Base-by-base conservation (phyloP, 2,113 vertebrate species). In the Mesembrinibis cayennensis region DNA sequence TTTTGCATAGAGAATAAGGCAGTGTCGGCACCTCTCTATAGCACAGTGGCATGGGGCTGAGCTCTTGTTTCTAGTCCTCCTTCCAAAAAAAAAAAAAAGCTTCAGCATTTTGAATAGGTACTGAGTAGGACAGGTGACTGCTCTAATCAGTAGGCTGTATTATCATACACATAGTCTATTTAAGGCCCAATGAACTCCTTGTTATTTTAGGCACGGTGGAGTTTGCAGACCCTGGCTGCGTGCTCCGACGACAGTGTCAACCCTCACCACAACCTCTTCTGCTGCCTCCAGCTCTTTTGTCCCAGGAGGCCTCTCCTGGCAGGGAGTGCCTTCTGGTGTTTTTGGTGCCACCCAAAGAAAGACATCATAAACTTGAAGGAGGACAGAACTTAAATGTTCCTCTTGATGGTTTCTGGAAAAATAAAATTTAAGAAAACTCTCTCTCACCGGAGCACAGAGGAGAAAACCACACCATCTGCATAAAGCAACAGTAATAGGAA, bases 191-290 rank as follows among this genome's bases (percentile, higher is more conserved):
- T 42, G 42, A 92, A 47, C 44, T 66, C 65, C 55, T 61, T 36
- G 16, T 82, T 87, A 71, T 87, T 87, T 90, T 82, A 53, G 84
- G 50, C 50, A 65, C n/a, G 9, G 4, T 62, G 58, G 21, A 87
- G 65, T 66, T 80, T 79, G 71, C 42, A 91, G 82, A 40, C 47
- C 16, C 65, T 53, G 40, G 50, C 32, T 73, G 11, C 0, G 0
- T n/a, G 59, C 45, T 84, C 69, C 13, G 12, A 16, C 0, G 0
- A 58, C 69, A 82, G 30, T 1, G 0, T 45, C 67, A 62, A 86
- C 27, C 29, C 67, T 86, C 83, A 38, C 49, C 58, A 65, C 36
- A 59, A 38, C 45, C 74, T 21, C 3, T 52, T 49, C 45, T 81
- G 50, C 45, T 71, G 27, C 62, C 65, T 80, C 71, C 66, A 82